phyloP scores from a whole-genome alignment of 2,113 vertebrate genomes.

The Callopanchax toddi region DNA sequence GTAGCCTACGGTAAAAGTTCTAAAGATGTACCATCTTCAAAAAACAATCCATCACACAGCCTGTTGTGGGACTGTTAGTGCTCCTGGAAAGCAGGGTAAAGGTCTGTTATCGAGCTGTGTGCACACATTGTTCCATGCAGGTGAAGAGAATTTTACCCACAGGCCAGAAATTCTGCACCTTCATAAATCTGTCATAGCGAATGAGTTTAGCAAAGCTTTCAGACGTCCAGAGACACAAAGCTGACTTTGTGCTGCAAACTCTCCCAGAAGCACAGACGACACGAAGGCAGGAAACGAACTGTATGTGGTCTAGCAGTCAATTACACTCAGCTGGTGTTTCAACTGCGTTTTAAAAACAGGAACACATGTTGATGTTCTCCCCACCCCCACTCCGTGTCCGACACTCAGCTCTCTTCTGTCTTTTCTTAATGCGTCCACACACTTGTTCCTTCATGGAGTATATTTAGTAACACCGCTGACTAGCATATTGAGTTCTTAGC shows the following conservation, averaged over 20 bases:
- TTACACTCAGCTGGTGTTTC: conserved; percentile 23
- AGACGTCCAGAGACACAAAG: conserved; percentile 37
- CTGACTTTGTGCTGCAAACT: conserved; percentile 36
- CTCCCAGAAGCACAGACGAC: conserved; percentile 14
- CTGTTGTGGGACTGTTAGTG: background rate
- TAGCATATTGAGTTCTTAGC: conserved; percentile 8
- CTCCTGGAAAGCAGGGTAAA: background rate
- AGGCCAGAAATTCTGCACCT: conserved; percentile 47
- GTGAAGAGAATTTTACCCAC: conserved; percentile 30
- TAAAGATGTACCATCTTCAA: too few species aligned
- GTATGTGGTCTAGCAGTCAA: conserved; percentile 6
- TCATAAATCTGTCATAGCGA: conserved; percentile 48
- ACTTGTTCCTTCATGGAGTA: conserved; percentile 29
- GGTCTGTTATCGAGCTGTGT: conserved; percentile 7
- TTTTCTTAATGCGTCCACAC: background rate
- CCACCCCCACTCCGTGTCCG: background rate
- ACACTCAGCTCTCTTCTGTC: background rate
- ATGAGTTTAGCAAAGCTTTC: conserved; percentile 7
- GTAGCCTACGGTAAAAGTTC: too few species aligned
- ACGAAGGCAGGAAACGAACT: conserved; percentile 27
- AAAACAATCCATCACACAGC: background rate
- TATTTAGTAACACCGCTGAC: conserved; percentile 56
- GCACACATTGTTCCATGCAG: conserved; percentile 24
- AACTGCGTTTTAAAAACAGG: conserved; percentile 22
- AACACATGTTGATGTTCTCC: conserved; percentile 18